Percentiles rank a stretch among this genome's conserved stretches.
phyloP scores from a whole-genome alignment of 2,113 vertebrate genomes.

The Sciurus niger region DNA sequence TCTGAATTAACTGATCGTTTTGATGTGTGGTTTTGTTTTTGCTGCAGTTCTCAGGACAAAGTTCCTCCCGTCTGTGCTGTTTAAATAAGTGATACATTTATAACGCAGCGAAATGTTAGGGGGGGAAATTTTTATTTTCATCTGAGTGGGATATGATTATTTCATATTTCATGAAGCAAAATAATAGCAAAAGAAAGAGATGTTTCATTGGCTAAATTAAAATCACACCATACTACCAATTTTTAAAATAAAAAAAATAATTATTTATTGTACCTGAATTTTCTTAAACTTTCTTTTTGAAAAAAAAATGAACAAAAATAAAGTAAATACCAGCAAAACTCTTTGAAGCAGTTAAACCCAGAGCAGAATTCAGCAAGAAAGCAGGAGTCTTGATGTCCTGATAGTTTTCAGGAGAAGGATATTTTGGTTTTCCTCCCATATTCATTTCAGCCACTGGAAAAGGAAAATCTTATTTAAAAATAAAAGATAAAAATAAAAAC shows the following conservation, averaged over 20 bases:
- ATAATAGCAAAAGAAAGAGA: not conserved
- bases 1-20: not conserved
- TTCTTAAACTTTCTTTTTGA: not conserved
- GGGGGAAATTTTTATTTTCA: not conserved
- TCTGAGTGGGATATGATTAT: not conserved
- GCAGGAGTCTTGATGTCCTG: not conserved
- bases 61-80: not conserved
- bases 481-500: not conserved
- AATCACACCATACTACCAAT: not conserved
- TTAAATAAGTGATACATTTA: not conserved
- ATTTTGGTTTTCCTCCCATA: not conserved
- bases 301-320: not conserved
- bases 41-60: not conserved
- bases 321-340: not conserved
- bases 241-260: not conserved
- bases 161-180: not conserved
- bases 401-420: not conserved
- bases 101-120: not conserved
- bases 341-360: not conserved
- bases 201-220: not conserved
- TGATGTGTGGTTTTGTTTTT: not conserved
- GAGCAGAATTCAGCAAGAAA: not conserved
- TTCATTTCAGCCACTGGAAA: not conserved
- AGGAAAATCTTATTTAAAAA: conserved; percentile 10
- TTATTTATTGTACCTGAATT: not conserved